Percentiles rank a stretch among this genome's conserved stretches.
phyloP scores from a whole-genome alignment of 2,888 invertebrate genomes.

The Taphrorychus bicolor region DNA sequence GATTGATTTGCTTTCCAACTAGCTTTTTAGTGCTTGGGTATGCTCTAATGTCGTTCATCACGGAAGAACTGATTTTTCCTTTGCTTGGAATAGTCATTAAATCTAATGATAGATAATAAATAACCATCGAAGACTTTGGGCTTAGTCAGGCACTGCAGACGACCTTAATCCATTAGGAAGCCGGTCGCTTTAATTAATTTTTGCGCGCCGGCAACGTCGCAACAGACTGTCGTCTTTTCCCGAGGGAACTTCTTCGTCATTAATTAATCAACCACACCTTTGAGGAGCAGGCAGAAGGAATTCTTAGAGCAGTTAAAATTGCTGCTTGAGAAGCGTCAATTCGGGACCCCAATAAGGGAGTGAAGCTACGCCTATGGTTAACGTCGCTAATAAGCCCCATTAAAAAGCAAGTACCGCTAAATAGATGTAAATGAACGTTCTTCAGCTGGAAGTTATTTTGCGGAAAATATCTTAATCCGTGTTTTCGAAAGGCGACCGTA shows the following conservation, averaged over 20 bases:
- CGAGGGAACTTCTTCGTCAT: slow-evolving; percentile 38
- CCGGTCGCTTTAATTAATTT: slow-evolving; percentile 39
- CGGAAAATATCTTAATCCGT: slow-evolving; percentile 31
- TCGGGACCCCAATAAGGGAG: background rate
- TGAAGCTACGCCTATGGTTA: slow-evolving; percentile 5
- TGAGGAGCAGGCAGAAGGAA: slow-evolving; percentile 16
- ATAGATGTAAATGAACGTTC: slow-evolving; percentile 18
- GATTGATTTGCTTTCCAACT: background rate
- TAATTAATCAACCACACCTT: slow-evolving; percentile 43
- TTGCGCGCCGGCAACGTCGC: slow-evolving; percentile 32
- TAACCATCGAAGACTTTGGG: slow-evolving; percentile 10
- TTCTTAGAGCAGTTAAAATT: slow-evolving; percentile 32
- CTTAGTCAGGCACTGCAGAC: slow-evolving; percentile 26
- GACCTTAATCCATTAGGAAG: slow-evolving; percentile 36
- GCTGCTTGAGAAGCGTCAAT: slow-evolving; percentile 19
- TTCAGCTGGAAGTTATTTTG: slow-evolving; percentile 17
- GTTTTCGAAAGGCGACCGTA: slow-evolving; percentile 24
- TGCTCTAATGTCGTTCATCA: background rate
- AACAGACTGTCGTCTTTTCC: slow-evolving; percentile 35
- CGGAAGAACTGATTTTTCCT: slow-evolving; percentile 10
- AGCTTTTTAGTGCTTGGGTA: too few relatives aligned
- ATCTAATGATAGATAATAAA: slow-evolving; percentile 9
- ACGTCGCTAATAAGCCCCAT: background rate
- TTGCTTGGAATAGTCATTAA: slow-evolving; percentile 3
- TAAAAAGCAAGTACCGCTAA: slow-evolving; percentile 13